Base-by-base conservation (phyloP, 2,113 vertebrate genomes). In the Gobio gobio region DNA sequence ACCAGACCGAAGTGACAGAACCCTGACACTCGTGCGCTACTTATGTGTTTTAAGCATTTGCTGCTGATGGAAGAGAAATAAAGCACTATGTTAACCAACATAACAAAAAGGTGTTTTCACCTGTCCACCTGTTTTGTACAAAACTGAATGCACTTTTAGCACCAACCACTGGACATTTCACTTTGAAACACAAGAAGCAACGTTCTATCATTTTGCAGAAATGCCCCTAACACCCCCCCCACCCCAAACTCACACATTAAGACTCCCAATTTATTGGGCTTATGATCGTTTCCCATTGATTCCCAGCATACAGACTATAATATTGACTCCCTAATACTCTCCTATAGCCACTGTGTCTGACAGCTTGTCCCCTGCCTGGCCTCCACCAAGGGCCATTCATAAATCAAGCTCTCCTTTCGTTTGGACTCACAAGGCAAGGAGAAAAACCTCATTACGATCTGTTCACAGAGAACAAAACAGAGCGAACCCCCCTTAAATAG, bases 401-500 rank as follows among this genome's bases (percentile, higher is more conserved):
- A 94, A 94, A 94, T 94, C 93, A 94, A 89, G 29, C 86, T 89
- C 87, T 86, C 83, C 89, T 89, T 91, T 87, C 91, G 89, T 90
- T 93, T 91, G 92, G 91, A 93, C 92, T 93, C 89, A 90, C 91
- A 92, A 93, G 88, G 90, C 93, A 94, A 94, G 92, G 91, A 93
- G 93, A 93, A 93, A 94, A 93, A 92, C 88, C 92, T 93, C 92
- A 93, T 94, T 95, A 94, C 87, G 90, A 89, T 93, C 91, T 9
- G 89, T 93, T 94, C 92, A 93, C 90, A 88, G 91, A 91, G 89
- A 93, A 93, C 91, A 92, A 90, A 78, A 84, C 89, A 79, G 90
- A 87, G 80, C 74, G 83, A 89, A 14, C 26, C 54, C 54, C 24
- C 9, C 59, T 10, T 7, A 49, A 72, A 82, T 40, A 29, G 49